Conservation (phyloP, 2,797 vertebrate species). For the Sus cebifrons region DNA sequence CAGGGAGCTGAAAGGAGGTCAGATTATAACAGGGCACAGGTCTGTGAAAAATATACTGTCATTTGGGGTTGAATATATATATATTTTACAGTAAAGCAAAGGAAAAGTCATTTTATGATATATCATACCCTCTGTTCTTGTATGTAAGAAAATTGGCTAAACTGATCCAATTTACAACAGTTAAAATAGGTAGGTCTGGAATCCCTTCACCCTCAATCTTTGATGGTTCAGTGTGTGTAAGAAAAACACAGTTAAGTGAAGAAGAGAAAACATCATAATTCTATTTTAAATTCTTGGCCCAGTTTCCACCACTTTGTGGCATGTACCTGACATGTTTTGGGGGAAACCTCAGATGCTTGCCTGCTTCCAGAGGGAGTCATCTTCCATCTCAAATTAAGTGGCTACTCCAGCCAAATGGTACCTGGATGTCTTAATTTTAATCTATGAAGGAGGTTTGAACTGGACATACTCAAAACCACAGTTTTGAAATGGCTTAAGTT, state of each 20-base stretch:
- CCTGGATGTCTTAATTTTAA: neutral
- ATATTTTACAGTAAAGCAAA: constrained; percentile 85
- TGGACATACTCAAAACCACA: constrained; percentile 17
- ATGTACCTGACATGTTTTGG: neutral
- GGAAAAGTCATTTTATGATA: constrained; percentile 88
- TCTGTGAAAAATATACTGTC: constrained; percentile 86
- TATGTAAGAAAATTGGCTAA: constrained; percentile 87
- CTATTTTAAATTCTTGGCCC: neutral
- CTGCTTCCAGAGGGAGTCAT: neutral
- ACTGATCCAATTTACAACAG: constrained; percentile 85
- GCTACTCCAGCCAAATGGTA: no score
- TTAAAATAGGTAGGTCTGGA: constrained; percentile 84
- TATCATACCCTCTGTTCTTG: constrained; percentile 87
- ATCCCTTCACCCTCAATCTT: constrained; percentile 76
- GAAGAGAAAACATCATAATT: neutral
- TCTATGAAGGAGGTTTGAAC: neutral
- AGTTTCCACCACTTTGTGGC: neutral
- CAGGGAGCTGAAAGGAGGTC: constrained; percentile 86
- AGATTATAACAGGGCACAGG: constrained; percentile 87
- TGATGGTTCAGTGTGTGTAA: neutral
- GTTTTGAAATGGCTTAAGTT: neutral
- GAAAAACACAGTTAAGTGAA: constrained; percentile 34
- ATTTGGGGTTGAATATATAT: constrained; percentile 73
- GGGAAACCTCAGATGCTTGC: neutral
- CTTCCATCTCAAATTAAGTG: neutral